phyloP scores from a whole-genome alignment of 2,888 invertebrate genomes.

The Reticulitermes lucifugus region DNA sequence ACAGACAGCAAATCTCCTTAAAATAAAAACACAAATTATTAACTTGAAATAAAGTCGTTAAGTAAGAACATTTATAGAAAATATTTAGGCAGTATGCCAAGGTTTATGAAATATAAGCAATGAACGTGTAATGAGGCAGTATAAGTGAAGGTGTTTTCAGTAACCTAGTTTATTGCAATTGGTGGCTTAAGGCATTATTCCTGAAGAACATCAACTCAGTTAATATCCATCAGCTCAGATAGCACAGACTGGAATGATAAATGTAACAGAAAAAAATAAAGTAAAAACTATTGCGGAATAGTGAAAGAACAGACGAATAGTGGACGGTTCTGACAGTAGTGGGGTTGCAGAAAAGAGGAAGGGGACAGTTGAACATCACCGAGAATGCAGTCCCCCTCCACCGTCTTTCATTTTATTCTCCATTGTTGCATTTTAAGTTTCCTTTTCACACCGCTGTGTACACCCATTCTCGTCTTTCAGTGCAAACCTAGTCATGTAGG shows the following conservation, averaged over 20 bases:
- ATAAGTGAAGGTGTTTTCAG: too few species aligned
- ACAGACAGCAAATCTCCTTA: background rate
- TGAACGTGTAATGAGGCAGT: too few species aligned
- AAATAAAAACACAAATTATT: too few species aligned
- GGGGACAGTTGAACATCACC: constrained; percentile 31
- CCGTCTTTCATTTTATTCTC: constrained; percentile 19
- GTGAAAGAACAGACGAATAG: constrained; percentile 38
- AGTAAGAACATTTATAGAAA: too few species aligned
- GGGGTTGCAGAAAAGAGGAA: constrained; percentile 22
- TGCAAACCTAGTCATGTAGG: background rate
- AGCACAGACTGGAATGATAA: background rate
- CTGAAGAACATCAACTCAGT: too few species aligned
- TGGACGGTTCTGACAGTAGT: constrained; percentile 27
- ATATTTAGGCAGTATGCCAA: too few species aligned
- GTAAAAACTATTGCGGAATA: constrained; percentile 19
- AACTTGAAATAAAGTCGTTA: too few species aligned
- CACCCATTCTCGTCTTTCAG: background rate
- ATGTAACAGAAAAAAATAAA: background rate
- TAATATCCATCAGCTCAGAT: too few species aligned
- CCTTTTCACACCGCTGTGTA: background rate
- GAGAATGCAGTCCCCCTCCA: background rate
- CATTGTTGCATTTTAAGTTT: background rate
- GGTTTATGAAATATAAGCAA: too few species aligned
- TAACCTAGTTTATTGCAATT: too few species aligned
- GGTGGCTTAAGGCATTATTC: too few species aligned